A percentile compares a stretch with the other conserved stretches of the same genome.
Evolutionary conservation across 2,888 invertebrate species (phyloP).

Genomic region (Dynastes hyllus): DNA sequence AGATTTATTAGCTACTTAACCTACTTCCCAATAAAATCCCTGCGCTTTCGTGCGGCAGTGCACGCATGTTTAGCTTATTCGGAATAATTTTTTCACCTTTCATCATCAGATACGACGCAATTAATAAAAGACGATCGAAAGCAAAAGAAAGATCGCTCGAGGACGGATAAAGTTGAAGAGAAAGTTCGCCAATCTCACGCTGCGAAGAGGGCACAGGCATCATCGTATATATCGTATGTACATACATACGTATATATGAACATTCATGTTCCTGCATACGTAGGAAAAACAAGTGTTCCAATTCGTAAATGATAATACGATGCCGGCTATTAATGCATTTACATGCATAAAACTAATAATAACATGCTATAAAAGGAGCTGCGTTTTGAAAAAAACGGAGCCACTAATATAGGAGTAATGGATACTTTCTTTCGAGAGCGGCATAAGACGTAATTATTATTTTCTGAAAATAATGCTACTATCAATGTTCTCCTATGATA

Average conservation of each 20-base stretch:
- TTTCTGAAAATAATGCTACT: conserved; percentile 4
- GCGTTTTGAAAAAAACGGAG: too few relatives aligned
- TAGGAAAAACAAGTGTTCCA: conserved; percentile 34
- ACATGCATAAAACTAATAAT: neutral
- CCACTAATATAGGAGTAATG: neutral
- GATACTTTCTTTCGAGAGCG: conserved; percentile 27
- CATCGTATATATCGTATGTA: neutral
- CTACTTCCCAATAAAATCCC: too few relatives aligned
- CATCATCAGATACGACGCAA: conserved; percentile 2
- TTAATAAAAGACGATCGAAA: conserved; percentile 26
- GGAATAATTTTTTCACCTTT: neutral
- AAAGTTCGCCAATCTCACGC: conserved; percentile 27
- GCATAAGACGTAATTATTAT: neutral
- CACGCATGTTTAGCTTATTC: neutral
- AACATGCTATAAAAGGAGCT: too few relatives aligned
- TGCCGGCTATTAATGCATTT: neutral
- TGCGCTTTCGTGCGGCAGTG: neutral
- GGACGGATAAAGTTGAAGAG: conserved; percentile 12
- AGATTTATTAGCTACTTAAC: too few relatives aligned
- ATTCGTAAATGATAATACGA: conserved; percentile 25
- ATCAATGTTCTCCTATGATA: too few relatives aligned
- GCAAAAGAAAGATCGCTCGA: conserved; percentile 21
- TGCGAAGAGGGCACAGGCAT: neutral
- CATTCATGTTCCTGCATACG: neutral
- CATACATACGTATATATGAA: too few relatives aligned